These are phyloP conservation scores for Callosobruchus maculatus DNA, from an alignment of 2,888 invertebrate species.

Conservation along the genomic window DNA sequence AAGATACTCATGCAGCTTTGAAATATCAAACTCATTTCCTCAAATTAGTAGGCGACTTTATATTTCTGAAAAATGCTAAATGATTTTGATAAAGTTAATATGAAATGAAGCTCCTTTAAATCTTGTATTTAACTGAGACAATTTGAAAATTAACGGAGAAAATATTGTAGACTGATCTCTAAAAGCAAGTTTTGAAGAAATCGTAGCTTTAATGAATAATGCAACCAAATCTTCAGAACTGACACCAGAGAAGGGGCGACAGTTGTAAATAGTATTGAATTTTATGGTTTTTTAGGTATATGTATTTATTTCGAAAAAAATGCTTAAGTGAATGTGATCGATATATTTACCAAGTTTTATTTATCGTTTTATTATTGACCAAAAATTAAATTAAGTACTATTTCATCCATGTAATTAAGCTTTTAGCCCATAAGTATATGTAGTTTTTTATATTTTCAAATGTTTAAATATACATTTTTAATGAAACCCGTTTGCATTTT, in stretches of 20 bases:
- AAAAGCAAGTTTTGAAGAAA: background rate
- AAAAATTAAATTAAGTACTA: constrained; percentile 19
- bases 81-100: no score
- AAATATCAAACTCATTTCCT: no score
- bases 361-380: constrained; percentile 18
- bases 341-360: constrained; percentile 14
- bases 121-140: no score
- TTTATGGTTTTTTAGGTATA: background rate
- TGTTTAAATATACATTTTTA: constrained; percentile 25
- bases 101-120: no score
- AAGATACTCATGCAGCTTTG: no score
- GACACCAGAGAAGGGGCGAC: background rate
- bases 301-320: constrained; percentile 4
- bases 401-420: constrained; percentile 14
- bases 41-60: no score
- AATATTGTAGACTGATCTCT: no score
- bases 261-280: constrained; percentile 2
- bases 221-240: background rate
- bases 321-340: constrained; percentile 17
- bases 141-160: no score
- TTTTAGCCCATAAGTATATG: constrained; percentile 14
- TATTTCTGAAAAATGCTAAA: no score
- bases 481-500: background rate
- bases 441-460: constrained; percentile 26
- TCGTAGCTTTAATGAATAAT: background rate